These are phyloP conservation scores for Ifrita kowaldi DNA, from an alignment of 2,113 vertebrate species.

Conservation along the genomic window DNA sequence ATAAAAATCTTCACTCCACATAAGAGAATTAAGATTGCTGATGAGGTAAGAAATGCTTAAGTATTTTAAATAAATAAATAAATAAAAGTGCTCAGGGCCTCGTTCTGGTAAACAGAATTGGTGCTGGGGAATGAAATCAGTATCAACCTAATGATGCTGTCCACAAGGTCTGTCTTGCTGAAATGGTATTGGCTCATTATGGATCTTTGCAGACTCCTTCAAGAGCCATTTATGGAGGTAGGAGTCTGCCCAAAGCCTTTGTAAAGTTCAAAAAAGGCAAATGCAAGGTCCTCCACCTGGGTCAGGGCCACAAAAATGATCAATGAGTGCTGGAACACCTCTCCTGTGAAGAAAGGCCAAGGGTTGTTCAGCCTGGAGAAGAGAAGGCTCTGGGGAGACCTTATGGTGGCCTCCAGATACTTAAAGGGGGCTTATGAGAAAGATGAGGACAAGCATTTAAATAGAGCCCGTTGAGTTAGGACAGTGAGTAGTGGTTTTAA, in stretches of 20 bases:
- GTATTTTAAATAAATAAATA: no score
- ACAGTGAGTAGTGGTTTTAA: background rate
- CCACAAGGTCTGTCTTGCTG: background rate
- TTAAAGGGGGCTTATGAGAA: background rate
- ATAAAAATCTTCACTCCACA: background rate
- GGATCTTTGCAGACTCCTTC: background rate
- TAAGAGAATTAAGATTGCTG: background rate
- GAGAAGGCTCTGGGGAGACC: background rate
- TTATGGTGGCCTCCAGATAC: rapidly evolving
- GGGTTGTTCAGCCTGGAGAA: background rate
- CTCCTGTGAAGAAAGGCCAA: background rate
- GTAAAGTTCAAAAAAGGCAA: background rate
- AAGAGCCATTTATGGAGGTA: background rate
- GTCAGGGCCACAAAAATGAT: background rate
- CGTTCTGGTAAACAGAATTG: background rate
- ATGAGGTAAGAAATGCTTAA: background rate
- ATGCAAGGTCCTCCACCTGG: background rate
- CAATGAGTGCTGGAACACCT: background rate
- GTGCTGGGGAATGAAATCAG: background rate
- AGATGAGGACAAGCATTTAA: background rate
- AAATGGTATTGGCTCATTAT: background rate
- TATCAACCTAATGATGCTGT: background rate
- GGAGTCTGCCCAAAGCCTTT: background rate
- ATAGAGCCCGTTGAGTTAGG: background rate
- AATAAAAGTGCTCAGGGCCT: background rate